Evolutionary conservation across 2,797 vertebrate genomes (phyloP).

Genomic region (Channallabes apus): DNA sequence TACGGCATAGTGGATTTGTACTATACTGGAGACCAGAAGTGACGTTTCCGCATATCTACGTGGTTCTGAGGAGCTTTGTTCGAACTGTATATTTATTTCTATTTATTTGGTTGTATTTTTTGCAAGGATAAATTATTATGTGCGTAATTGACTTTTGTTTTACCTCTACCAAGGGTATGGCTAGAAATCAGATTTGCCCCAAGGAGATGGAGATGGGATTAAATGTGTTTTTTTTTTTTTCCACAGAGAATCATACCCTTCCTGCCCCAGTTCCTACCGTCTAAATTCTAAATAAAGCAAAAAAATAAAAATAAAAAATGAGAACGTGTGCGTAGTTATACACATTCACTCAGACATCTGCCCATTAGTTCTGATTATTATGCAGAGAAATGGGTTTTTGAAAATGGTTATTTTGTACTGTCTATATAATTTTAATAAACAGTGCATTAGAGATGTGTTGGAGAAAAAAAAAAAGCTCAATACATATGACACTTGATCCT

Average conservation of each 20-base stretch:
- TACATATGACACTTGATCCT: not conserved
- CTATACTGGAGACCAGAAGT: slow-evolving; percentile 45
- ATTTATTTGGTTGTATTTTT: slow-evolving; percentile 58
- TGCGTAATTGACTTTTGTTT: slow-evolving; percentile 49
- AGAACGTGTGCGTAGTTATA: slow-evolving; percentile 10
- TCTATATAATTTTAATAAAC: not conserved
- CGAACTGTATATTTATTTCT: slow-evolving; percentile 62
- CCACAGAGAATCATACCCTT: not conserved
- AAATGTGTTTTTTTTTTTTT: slow-evolving; percentile 28
- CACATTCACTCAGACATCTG: not conserved
- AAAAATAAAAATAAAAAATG: not conserved
- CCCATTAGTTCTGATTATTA: not conserved
- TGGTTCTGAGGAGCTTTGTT: slow-evolving; percentile 49
- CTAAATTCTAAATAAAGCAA: slow-evolving; percentile 53
- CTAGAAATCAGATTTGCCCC: slow-evolving; percentile 29
- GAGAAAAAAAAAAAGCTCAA: not conserved
- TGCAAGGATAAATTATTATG: slow-evolving; percentile 52
- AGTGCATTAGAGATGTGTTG: not conserved
- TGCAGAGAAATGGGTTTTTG: not conserved
- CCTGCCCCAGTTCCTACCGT: slow-evolving; percentile 18
- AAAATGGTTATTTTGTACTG: not conserved
- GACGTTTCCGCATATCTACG: slow-evolving; percentile 54
- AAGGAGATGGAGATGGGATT: slow-evolving; percentile 6
- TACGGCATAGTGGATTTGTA: slow-evolving; percentile 55
- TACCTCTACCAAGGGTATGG: slow-evolving; percentile 44